phyloP scores from a whole-genome alignment of 2,888 invertebrate genomes.

The Heliconius ismenius region DNA sequence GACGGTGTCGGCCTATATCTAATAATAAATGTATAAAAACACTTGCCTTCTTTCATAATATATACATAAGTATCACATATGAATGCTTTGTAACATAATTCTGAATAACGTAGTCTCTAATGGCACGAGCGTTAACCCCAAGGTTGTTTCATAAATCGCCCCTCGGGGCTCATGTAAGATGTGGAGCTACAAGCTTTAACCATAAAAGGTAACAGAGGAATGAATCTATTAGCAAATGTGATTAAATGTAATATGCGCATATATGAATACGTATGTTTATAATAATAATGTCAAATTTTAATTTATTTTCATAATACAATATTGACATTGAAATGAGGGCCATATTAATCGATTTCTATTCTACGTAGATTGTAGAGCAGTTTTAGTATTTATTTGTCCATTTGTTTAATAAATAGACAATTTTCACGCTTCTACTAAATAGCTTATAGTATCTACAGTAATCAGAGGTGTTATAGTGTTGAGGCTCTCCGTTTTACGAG shows the following conservation, averaged over 20 bases:
- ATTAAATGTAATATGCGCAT: neutral
- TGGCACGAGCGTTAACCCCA: constrained; percentile 11
- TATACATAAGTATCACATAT: neutral
- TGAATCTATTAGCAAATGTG: constrained; percentile 11
- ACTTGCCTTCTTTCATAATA: neutral
- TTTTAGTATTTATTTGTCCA: neutral
- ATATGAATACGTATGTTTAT: neutral
- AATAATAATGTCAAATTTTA: neutral
- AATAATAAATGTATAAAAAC: neutral
- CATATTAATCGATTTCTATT: neutral
- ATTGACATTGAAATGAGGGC: neutral
- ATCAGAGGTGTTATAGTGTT: too few relatives aligned
- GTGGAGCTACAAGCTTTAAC: constrained; percentile 3
- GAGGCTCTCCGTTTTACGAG: too few relatives aligned
- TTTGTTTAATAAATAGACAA: neutral
- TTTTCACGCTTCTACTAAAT: neutral
- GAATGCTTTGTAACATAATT: neutral
- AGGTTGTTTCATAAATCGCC: constrained; percentile 17
- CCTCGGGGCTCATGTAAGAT: constrained; percentile 14
- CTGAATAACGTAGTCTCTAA: constrained; percentile 4
- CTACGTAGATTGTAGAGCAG: too few relatives aligned
- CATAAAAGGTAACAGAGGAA: constrained; percentile 1
- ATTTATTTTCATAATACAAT: too few relatives aligned
- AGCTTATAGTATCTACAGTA: too few relatives aligned
- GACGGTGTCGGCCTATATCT: neutral